Base-by-base conservation (phyloP, 2,888 invertebrate genomes). In the Cordilura impudica region DNA sequence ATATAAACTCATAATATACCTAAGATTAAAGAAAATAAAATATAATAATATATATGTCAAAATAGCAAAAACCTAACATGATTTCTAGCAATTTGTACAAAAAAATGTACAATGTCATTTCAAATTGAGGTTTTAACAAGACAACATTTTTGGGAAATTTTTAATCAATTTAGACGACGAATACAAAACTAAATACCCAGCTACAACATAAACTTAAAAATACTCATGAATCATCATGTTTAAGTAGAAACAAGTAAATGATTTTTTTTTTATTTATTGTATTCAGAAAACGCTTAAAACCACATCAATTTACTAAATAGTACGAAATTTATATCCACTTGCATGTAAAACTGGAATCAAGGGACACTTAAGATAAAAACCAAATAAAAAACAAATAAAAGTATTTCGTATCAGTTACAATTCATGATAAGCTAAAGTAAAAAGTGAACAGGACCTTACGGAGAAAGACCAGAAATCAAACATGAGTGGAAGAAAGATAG, bases 401-500 rank as follows among this genome's bases (percentile, higher is more conserved):
- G 75, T 80, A 70, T 78, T 82, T 74, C 82, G 81, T 81, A 81
- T 82, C 83, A 83, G 81, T 81, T 81, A 81, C 79, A 82, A 81
- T 76, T 73, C 79, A 78, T 75, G 82, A 81, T 76, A 82, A 80
- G 21, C 66, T 45, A 47, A 49, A 49, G 35, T 14, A 35, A 35
- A 19, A 47, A 18, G 12, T 2, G 14, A 26, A 14, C 21, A 39
- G 1, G 14, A 39, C 4, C n/a, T n/a, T n/a, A n/a, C n/a, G n/a
- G 29, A 14, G 29, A 8, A 10, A 56, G 18, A 31, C 12, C 10
- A 4, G 51, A 0, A 39, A 39, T 29, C 26, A 60, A 43, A 61
- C 19, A 70, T 51, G 3, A 26, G 43, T 51, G 14, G 14, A 54
- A 18, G 47, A 54, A 61, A 53, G 43, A 53, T 53, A 53, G 43